Evolutionary conservation across 2,888 invertebrate genomes (phyloP).

Genomic region (Yponomeuta plumbellus): DNA sequence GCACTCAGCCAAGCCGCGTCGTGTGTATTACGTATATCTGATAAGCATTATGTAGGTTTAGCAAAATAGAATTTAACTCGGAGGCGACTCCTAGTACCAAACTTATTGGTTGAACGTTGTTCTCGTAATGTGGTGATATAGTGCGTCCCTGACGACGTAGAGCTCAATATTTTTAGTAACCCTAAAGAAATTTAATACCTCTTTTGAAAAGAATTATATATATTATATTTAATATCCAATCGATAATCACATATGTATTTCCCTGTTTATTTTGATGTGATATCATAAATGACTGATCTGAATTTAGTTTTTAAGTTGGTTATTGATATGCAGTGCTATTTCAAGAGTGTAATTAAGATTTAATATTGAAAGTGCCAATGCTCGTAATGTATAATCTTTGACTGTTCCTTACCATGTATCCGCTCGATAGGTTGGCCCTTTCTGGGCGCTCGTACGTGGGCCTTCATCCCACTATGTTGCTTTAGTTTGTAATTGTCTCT

Average conservation of each 20-base stretch:
- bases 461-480: too few relatives aligned
- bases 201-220: slow-evolving; percentile 73
- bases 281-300: slow-evolving; percentile 79
- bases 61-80: slow-evolving; percentile 70
- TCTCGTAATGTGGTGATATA: slow-evolving; percentile 75
- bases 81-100: slow-evolving; percentile 72
- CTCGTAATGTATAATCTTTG: slow-evolving; percentile 73
- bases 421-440: slow-evolving; percentile 32
- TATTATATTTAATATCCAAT: slow-evolving; percentile 62
- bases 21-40: slow-evolving; percentile 68
- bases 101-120: slow-evolving; percentile 73
- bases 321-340: slow-evolving; percentile 76
- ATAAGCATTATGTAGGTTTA: slow-evolving; percentile 78
- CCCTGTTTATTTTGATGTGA: slow-evolving; percentile 79
- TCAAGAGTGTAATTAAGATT: slow-evolving; percentile 74
- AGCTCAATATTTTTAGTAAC: slow-evolving; percentile 77
- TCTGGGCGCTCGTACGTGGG: slow-evolving; percentile 21
- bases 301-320: slow-evolving; percentile 78
- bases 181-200: slow-evolving; percentile 77
- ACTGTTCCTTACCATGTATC: slow-evolving; percentile 69
- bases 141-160: slow-evolving; percentile 68
- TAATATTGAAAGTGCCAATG: slow-evolving; percentile 78
- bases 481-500: too few relatives aligned
- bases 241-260: slow-evolving; percentile 75
- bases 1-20: slow-evolving; percentile 20